These are phyloP conservation scores for Thereuonema tuberculata DNA, from an alignment of 1,140 invertebrate species.

Conservation along the genomic window DNA sequence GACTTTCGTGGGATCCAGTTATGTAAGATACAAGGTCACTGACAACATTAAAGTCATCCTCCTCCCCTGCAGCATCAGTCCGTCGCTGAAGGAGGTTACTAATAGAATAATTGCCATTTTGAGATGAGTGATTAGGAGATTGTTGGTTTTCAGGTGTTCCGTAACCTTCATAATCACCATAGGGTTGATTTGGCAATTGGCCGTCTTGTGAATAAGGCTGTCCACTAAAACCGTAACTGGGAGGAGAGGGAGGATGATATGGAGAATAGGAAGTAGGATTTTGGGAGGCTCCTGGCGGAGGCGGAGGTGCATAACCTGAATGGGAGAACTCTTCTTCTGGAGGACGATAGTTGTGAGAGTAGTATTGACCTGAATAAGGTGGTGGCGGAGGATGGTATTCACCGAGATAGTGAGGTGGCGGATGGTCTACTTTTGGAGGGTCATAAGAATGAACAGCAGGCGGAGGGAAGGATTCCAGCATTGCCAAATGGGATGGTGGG, in stretches of 20 bases:
- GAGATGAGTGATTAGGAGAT: constrained; percentile 19
- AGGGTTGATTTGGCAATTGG: constrained; percentile 22
- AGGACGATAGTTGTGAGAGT: too few relatives aligned
- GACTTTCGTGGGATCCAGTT: constrained; percentile 36
- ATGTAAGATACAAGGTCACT: constrained; percentile 74
- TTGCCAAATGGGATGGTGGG: too few relatives aligned
- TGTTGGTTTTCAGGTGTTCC: constrained; percentile 15
- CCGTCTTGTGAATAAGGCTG: neutral
- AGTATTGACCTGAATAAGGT: too few relatives aligned
- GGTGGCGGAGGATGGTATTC: too few relatives aligned
- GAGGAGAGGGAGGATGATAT: constrained; percentile 30
- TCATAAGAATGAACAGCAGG: too few relatives aligned
- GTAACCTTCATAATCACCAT: neutral
- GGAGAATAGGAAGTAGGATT: constrained; percentile 31
- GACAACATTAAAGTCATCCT: constrained; percentile 65
- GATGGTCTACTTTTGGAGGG: too few relatives aligned
- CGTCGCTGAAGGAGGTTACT: constrained; percentile 21
- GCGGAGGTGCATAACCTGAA: constrained; percentile 27
- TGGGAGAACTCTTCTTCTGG: too few relatives aligned
- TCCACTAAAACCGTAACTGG: constrained; percentile 27
- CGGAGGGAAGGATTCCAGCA: too few relatives aligned
- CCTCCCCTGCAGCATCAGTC: constrained; percentile 35
- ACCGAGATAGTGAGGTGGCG: neutral
- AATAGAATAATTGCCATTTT: constrained; percentile 19
- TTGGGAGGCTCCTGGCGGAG: constrained; percentile 26